These are phyloP conservation scores for Aphaenogaster floridana DNA, from an alignment of 1,140 invertebrate species.

Conservation along the genomic window DNA sequence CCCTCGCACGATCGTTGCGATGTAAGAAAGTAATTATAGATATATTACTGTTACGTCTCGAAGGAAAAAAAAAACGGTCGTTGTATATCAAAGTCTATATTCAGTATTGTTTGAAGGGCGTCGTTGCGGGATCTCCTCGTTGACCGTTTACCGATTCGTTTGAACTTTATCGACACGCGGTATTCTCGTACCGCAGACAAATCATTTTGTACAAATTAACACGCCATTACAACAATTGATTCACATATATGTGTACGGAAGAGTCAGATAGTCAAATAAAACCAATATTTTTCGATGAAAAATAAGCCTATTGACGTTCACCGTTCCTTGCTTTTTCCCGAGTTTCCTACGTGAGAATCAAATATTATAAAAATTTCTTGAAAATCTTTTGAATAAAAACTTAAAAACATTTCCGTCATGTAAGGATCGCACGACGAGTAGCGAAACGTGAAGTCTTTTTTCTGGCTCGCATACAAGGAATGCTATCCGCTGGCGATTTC, in stretches of 20 bases:
- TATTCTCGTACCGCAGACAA: conserved; percentile 57
- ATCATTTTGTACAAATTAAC: conserved; percentile 71
- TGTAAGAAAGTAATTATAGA: conserved; percentile 45
- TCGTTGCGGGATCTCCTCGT: conserved; percentile 58
- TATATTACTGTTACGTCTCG: conserved; percentile 65
- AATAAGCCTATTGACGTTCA: background rate
- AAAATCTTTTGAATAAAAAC: background rate
- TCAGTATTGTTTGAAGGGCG: conserved; percentile 50
- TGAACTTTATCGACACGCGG: conserved; percentile 26
- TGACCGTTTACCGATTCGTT: conserved; percentile 51
- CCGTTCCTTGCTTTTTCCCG: no score
- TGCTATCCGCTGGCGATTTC: conserved; percentile 30
- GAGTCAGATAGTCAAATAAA: conserved; percentile 67
- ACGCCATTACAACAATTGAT: conserved; percentile 51
- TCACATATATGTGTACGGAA: conserved; percentile 52
- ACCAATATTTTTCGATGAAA: conserved; percentile 72
- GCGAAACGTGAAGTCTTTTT: conserved; percentile 6
- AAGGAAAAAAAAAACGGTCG: conserved; percentile 41
- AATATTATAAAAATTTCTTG: background rate
- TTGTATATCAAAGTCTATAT: conserved; percentile 55
- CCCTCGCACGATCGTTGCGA: conserved; percentile 34
- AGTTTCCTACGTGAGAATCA: background rate
- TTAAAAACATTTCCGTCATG: background rate
- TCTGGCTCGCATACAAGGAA: background rate
- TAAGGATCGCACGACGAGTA: background rate